Evolutionary conservation across 2,888 invertebrate genomes (phyloP).

Genomic region (Sylvicola cinctus): DNA sequence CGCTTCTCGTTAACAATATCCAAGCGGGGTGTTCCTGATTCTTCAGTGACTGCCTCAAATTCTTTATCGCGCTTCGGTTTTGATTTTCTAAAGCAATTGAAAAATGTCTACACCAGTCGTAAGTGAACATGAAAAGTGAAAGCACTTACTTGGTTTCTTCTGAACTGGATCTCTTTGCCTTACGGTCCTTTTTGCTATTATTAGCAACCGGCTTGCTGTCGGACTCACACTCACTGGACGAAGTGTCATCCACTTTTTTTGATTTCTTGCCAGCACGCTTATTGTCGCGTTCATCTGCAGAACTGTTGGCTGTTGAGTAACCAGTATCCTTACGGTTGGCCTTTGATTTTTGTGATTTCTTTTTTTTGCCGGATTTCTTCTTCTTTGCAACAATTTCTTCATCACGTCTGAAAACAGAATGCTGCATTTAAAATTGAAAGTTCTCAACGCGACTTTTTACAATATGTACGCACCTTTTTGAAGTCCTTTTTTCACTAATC

Average conservation of each 20-base stretch:
- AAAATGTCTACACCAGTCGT: neutral
- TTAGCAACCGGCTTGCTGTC: neutral
- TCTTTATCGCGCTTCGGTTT: slow-evolving; percentile 5
- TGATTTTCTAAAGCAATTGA: neutral
- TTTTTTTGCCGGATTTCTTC: slow-evolving; percentile 15
- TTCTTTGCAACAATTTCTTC: slow-evolving; percentile 13
- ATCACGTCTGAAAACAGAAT: neutral
- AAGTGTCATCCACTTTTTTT: neutral
- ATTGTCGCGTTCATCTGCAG: slow-evolving; percentile 28
- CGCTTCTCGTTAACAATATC: slow-evolving; percentile 8
- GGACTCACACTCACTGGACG: neutral
- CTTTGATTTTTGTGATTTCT: slow-evolving; percentile 10
- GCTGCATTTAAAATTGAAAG: neutral
- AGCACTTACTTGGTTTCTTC: slow-evolving; percentile 1
- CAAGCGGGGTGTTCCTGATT: slow-evolving; percentile 5
- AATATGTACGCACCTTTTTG: slow-evolving; percentile 14
- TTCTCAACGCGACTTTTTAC: neutral
- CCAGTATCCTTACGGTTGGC: slow-evolving; percentile 37
- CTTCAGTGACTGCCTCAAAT: slow-evolving; percentile 8
- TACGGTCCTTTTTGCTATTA: neutral
- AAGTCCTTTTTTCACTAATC: slow-evolving; percentile 15
- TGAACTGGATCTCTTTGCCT: neutral
- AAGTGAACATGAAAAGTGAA: too few species aligned
- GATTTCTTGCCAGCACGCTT: slow-evolving; percentile 8
- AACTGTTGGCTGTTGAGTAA: slow-evolving; percentile 47